These are phyloP conservation scores for Myxocyprinus asiaticus DNA, from an alignment of 2,113 vertebrate genomes.

Conservation along the genomic window DNA sequence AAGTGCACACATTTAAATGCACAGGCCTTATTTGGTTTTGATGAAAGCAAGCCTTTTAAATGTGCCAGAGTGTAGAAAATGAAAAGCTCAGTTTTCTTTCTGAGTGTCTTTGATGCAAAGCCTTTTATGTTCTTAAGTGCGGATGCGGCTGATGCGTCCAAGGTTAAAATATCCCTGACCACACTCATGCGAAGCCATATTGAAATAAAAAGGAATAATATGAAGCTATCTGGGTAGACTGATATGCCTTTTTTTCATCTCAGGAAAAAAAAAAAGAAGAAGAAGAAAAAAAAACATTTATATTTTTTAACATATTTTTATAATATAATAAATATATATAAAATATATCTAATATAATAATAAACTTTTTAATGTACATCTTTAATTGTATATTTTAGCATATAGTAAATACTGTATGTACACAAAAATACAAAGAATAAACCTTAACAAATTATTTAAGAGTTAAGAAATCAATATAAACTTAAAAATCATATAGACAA, in stretches of 20 bases:
- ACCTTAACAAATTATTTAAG: no score
- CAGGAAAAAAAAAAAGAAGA: no score
- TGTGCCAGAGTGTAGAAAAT: conserved; percentile 60
- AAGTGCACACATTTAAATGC: neutral
- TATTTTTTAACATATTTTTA: no score
- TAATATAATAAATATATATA: no score
- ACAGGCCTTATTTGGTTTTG: neutral
- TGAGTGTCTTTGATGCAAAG: conserved; percentile 57
- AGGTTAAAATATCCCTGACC: neutral
- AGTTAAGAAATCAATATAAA: neutral
- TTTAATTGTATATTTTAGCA: no score
- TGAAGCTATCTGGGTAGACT: no score
- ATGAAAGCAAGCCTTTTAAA: conserved; percentile 66
- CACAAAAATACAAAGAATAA: no score
- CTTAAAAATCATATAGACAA: neutral
- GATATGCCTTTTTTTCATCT: no score
- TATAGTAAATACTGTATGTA: no score
- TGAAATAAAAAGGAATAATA: neutral
- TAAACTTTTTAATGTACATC: no score
- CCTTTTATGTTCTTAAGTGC: conserved; percentile 45
- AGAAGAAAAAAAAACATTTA: no score
- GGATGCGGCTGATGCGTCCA: conserved; percentile 13
- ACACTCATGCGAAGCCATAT: neutral
- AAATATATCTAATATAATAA: no score
- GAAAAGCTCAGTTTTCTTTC: conserved; percentile 59